Evolutionary conservation across 1,140 invertebrate genomes (phyloP), one percentile per base, ranked within the genome.

Genomic region (Tetragonula clypearis): DNA sequence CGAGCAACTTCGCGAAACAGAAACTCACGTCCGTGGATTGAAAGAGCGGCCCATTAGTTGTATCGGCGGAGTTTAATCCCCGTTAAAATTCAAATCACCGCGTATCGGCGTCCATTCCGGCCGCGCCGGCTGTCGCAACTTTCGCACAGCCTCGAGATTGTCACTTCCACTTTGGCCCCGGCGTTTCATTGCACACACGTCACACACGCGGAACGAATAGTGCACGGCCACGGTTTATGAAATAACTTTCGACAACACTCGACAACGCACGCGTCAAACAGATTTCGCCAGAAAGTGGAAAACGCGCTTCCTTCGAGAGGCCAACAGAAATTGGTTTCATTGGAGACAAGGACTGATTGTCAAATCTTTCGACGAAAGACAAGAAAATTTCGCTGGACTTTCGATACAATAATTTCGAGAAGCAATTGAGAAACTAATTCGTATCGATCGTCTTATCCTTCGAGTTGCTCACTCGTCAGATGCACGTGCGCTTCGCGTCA

Each of bases 141-240:
- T 65, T 21, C 62, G 12, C 8, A 55, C 56, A 55, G 68, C 68
- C 26, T 78, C 76, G 66, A 62, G 66, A 65, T 53, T 65, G 73
- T 30, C 55, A 58, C 73, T 58, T 75, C 9, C 23, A 30, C 23
- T 74, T 26, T 14, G 66, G 19, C 3, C n/a, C 26, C 3, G 17
- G 26, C 17, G 23, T 53, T 26, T 11, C 60, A 65, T 41, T 77
- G 30, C 75, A 26, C 26, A 9, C n/a, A 8, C 23, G 60, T 65
- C 12, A 12, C 15, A 11, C 15, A 11, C 15, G 11, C 12, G 9
- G 4, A 75, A 56, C 8, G 15, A 26, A 15, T 30, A 14, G 23
- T 35, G 35, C 35, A 55, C 49, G 15, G n/a, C 35, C 35, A 35
- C 17, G 53, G 72, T 74, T 26, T 26, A 15, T 56, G n/a, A 30